Percentiles rank a stretch among this genome's conserved stretches.
phyloP scores from a whole-genome alignment of 2,888 invertebrate species.

The Lampropteryx suffumata region DNA sequence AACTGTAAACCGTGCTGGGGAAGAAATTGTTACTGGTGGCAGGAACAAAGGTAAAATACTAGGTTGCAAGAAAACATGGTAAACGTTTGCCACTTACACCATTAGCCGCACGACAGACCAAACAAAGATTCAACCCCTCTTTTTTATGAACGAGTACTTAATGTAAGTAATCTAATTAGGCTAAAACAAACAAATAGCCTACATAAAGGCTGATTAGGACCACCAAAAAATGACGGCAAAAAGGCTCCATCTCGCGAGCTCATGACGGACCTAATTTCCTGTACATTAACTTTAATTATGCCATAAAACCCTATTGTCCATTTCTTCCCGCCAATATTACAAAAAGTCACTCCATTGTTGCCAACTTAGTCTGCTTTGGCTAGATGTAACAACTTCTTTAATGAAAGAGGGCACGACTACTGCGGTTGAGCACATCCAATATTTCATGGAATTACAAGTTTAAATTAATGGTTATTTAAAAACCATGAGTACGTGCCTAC shows the following conservation, averaged over 20 bases:
- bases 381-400: slow-evolving; percentile 9
- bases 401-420: neutral
- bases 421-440: too few relatives aligned
- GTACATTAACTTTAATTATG: slow-evolving; percentile 40
- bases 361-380: slow-evolving; percentile 9
- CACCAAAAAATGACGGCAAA: slow-evolving; percentile 22
- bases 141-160: slow-evolving; percentile 2
- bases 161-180: slow-evolving; percentile 21
- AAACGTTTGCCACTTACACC: too few relatives aligned
- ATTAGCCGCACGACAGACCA: too few relatives aligned
- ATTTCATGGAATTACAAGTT: too few relatives aligned
- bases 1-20: too few relatives aligned
- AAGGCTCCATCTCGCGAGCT: slow-evolving; percentile 19
- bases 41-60: too few relatives aligned
- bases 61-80: too few relatives aligned
- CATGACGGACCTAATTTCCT: slow-evolving; percentile 39
- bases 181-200: slow-evolving; percentile 22
- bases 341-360: slow-evolving; percentile 28
- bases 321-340: slow-evolving; percentile 33
- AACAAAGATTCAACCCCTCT: too few relatives aligned
- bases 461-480: too few relatives aligned
- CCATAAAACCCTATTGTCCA: slow-evolving; percentile 38
- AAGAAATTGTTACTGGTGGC: too few relatives aligned
- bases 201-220: slow-evolving; percentile 27
- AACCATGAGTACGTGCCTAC: too few relatives aligned